Evolutionary conservation across 2,797 vertebrate species (phyloP).

Genomic region (Falco rusticolus): DNA sequence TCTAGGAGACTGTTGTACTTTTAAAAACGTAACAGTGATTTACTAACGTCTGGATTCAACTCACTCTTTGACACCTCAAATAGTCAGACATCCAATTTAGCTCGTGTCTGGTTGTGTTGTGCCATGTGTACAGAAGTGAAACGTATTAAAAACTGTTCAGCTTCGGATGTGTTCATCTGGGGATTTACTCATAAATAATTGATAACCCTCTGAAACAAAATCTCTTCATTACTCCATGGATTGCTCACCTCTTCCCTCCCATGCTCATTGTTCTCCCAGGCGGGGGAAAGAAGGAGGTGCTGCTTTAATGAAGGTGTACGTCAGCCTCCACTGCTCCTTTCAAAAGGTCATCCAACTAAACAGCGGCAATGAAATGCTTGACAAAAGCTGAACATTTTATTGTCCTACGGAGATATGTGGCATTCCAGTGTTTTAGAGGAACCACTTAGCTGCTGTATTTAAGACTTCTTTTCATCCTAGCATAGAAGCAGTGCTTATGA

Average conservation of each 20-base stretch:
- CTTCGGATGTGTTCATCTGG: neutral
- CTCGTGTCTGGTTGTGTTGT: neutral
- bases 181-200: conserved; percentile 62
- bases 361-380: neutral
- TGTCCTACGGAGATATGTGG: neutral
- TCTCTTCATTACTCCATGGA: conserved; percentile 14
- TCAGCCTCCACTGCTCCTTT: neutral
- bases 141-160: conserved; percentile 16
- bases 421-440: neutral
- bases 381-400: conserved; percentile 15
- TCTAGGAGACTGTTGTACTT: neutral
- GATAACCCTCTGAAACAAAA: conserved; percentile 44
- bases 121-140: neutral
- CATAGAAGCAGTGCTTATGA: neutral
- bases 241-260: conserved; percentile 5
- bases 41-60: neutral
- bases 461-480: neutral
- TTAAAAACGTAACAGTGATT: neutral
- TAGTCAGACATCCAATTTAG: neutral
- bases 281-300: neutral
- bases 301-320: conserved; percentile 9
- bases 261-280: neutral
- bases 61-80: neutral
- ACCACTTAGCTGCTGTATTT: neutral
- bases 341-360: conserved; percentile 8